Conservation (phyloP, 2,888 invertebrate species). For the Lasioglossum lativentre region DNA sequence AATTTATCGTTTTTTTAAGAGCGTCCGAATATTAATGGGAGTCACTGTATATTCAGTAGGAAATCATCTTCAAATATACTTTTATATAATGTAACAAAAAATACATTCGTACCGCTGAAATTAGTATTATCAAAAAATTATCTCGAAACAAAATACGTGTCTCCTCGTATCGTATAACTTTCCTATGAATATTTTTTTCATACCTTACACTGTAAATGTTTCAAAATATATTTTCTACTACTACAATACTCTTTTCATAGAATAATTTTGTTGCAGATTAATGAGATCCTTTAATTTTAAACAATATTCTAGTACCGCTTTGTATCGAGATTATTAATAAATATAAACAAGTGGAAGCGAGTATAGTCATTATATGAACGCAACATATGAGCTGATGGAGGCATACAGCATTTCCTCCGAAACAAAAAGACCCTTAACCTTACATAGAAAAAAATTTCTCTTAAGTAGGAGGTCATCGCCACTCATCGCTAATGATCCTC, state of each 20-base stretch:
- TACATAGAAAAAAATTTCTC: background rate
- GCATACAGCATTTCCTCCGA: background rate
- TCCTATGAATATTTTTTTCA: background rate
- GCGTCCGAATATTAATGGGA: no score
- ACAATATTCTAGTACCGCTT: background rate
- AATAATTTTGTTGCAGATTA: background rate
- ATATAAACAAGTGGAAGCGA: background rate
- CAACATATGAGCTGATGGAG: background rate
- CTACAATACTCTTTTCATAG: background rate
- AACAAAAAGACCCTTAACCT: background rate
- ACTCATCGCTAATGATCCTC: background rate
- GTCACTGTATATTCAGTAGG: no score
- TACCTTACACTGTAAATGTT: background rate
- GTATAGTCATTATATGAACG: background rate
- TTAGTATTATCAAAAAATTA: no score
- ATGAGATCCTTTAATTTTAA: background rate
- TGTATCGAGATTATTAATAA: background rate
- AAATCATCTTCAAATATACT: no score
- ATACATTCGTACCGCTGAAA: no score
- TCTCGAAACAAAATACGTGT: no score
- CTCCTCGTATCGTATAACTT: background rate
- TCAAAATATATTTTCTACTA: background rate
- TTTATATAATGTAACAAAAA: no score
- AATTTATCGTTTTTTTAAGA: no score
- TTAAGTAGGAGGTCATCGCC: background rate